Evolutionary conservation across 2,888 invertebrate species (phyloP), one percentile per base, ranked within the genome.

Genomic region (Megaustenia siamemsis): DNA sequence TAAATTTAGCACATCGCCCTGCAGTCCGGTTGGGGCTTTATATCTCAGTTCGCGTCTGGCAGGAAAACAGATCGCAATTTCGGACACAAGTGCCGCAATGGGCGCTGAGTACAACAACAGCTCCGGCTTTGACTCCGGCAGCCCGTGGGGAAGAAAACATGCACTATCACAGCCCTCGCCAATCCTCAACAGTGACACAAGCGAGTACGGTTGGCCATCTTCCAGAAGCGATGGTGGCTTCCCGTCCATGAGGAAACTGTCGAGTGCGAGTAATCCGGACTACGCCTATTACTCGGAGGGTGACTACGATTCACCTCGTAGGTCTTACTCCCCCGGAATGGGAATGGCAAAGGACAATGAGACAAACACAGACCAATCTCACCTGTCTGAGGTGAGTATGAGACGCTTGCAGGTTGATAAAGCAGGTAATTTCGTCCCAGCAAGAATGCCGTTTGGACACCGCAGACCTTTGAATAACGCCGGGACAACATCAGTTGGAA

Each of bases 351-450:
- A 91, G 83, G 93, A 93, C 88, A 91, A 90, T 8, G 93, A 93
- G 87, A 93, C 93, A 43, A 93, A 93, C 88, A 93, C 93, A 8
- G 93, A 93, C 63, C 92, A 92, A 82, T 92, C 92, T 12, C 90
- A 90, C 86, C 86, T 92, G 79, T 83, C 91, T 83, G 91, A 92
- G 53, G 87, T 90, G 21, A 91, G 89, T 82, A 90, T 92, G 89
- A 88, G 90, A 76, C 88, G 90, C 82, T 91, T 91, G 88, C 91
- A 91, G 71, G 88, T 88, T 28, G 83, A 79, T 8, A 75, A 80
- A n/a, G 77, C 77, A 21, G 88, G 88, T 24, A 88, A 86, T 49
- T 83, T 87, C 45, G 80, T 79, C 15, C 84, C 84, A 18, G 87
- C 89, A 10, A 87, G 89, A n/a, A 87, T 88, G 15, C 89, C 89